Evolutionary conservation across 2,888 invertebrate species (phyloP).

Genomic region (Cyrtodaria siliqua): DNA sequence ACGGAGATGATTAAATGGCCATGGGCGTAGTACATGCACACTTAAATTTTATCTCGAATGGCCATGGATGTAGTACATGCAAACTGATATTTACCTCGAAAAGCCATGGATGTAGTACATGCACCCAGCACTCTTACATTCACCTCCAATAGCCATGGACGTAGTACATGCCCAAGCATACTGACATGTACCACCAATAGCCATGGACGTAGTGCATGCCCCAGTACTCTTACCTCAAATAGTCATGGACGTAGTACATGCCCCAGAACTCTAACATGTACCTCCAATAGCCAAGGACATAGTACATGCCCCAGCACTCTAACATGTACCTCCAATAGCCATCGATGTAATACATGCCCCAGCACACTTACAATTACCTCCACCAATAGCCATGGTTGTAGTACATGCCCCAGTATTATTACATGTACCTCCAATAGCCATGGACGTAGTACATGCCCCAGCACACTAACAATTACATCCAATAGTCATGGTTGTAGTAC

Average conservation of each 20-base stretch:
- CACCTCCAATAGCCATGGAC: background rate
- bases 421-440: too few species aligned
- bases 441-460: too few species aligned
- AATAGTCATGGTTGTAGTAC: conserved; percentile 74
- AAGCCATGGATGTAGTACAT: too few species aligned
- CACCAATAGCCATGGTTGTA: background rate
- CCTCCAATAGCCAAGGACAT: background rate
- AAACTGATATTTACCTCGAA: too few species aligned
- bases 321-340: conserved; percentile 68
- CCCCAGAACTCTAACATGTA: background rate
- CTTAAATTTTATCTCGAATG: background rate
- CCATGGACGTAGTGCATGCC: conserved; percentile 72
- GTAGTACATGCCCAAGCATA: background rate
- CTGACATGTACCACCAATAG: conserved; percentile 68
- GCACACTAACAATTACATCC: conserved; percentile 70
- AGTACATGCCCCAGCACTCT: background rate
- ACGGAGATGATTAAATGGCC: too few species aligned
- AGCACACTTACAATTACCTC: background rate
- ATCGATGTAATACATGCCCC: background rate
- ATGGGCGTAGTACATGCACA: background rate
- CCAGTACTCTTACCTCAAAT: conserved; percentile 49
- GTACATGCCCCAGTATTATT: conserved; percentile 1
- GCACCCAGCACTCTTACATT: too few species aligned
- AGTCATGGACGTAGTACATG: too few species aligned
- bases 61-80: background rate